Evolutionary conservation across 1,140 invertebrate species (phyloP).

Genomic region (Psix sp.): DNA sequence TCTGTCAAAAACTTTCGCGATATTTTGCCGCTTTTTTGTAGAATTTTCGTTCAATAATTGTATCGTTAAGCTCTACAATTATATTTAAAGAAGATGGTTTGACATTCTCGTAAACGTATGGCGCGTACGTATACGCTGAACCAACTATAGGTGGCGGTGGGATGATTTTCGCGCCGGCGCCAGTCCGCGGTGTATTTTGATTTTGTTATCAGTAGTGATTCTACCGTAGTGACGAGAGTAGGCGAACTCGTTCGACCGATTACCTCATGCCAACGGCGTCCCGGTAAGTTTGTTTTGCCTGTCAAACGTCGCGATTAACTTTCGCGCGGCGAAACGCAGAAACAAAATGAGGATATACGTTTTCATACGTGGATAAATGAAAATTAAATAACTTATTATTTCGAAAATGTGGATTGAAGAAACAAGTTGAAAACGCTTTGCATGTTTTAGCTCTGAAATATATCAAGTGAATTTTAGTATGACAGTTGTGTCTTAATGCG

Average conservation of each 20-base stretch:
- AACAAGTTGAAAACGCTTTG: no score
- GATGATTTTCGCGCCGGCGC: slow-evolving; percentile 55
- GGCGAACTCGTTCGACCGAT: slow-evolving; percentile 41
- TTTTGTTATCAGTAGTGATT: slow-evolving; percentile 65
- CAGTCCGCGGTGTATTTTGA: slow-evolving; percentile 57
- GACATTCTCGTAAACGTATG: slow-evolving; percentile 16
- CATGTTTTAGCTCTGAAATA: no score
- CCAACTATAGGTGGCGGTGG: slow-evolving; percentile 46
- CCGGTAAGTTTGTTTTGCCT: slow-evolving; percentile 60
- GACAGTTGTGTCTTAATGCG: no score
- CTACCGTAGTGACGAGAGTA: slow-evolving; percentile 59
- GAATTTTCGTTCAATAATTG: not conserved
- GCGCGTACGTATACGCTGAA: slow-evolving; percentile 17
- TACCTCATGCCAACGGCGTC: slow-evolving; percentile 35
- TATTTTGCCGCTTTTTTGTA: not conserved
- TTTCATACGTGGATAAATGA: not conserved
- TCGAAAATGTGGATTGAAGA: no score
- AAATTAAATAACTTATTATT: no score
- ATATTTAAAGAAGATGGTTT: slow-evolving; percentile 51
- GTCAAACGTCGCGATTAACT: slow-evolving; percentile 1
- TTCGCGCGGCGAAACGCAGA: not conserved
- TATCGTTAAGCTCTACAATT: slow-evolving; percentile 1
- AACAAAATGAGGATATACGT: not conserved
- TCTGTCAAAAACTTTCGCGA: not conserved
- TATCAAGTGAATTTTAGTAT: no score